Base-by-base conservation (phyloP, 2,797 vertebrate species). In the Pristis pectinata region DNA sequence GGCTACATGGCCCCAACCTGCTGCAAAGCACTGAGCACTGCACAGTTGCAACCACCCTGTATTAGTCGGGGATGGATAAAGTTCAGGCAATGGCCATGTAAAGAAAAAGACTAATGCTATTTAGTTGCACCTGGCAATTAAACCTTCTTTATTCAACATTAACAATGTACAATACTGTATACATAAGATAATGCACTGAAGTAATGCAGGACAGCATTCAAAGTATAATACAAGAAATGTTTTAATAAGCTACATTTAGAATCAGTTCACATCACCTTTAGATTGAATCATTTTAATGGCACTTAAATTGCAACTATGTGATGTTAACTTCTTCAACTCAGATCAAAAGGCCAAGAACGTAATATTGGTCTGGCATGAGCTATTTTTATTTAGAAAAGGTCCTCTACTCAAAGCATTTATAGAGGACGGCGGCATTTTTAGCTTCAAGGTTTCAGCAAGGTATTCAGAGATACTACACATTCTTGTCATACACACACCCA, bases 71-170 rank as follows among this genome's bases (percentile, higher is more conserved):
- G 56, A 61, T 89, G 56, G 83, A 87, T 30, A 59, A 53, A 87
- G 80, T 10, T 94, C 53, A 53, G 77, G 34, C 30, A 41, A 79
- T 56, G 72, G 53, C 34, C 19, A 94, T 22, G 53, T 94, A 7
- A 44, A 53, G 13, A 94, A 79, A 44, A 53, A 94, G 27, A 44
- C 37, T 37, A 30, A 24, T 27, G 24, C 59, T 77, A 94, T 61
- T 79, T 67, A 94, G 79, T 41, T 89, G 79, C 92, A 76, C 67
- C 49, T 94, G 92, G n/a, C 67, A 85, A 83, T 79, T 15, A 76
- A 79, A 80, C 17, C 76, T 87, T 67, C 77, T 83, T 94, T 94
- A 94, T 94, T 64, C 34, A 94, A 82, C 37, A 94, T 94, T 94
- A 82, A 41, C 59, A 59, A 94, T 94, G 49, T 74, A 94, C 70